Percentiles rank a stretch among this genome's conserved stretches.
phyloP scores from a whole-genome alignment of 2,797 vertebrate genomes.

The Pangasius mekongensis region DNA sequence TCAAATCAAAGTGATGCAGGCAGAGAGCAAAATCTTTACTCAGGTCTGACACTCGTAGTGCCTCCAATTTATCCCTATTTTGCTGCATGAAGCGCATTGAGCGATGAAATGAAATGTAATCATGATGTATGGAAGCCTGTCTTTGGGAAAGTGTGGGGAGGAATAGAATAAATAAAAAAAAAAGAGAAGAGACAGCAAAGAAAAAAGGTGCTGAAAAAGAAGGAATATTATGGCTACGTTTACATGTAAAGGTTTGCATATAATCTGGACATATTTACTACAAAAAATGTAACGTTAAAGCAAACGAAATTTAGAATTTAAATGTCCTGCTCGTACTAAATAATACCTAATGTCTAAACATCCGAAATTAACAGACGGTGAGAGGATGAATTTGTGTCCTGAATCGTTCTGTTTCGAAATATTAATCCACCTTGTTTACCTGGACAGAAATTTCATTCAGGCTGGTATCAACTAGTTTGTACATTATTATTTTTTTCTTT shows the following conservation, averaged over 20 bases:
- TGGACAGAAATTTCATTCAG: background rate
- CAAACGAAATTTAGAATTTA: background rate
- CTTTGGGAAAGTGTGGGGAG: background rate
- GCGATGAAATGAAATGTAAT: constrained; percentile 9
- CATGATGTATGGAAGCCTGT: constrained; percentile 1
- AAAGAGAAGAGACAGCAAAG: background rate
- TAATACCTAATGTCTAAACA: background rate
- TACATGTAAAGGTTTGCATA: background rate
- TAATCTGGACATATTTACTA: background rate
- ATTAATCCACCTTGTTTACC: background rate
- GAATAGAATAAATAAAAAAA: too few species aligned
- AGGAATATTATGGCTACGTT: background rate
- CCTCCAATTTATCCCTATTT: background rate
- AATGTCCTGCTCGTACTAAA: background rate
- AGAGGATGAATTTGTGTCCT: background rate
- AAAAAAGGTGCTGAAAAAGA: background rate
- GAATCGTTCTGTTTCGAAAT: background rate
- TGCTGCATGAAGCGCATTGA: background rate
- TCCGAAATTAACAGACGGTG: background rate
- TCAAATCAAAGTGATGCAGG: constrained; percentile 1
- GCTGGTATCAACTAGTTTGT: background rate
- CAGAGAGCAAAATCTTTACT: background rate
- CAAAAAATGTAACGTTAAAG: background rate
- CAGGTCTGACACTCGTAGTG: background rate
- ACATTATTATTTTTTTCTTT: background rate